Evolutionary conservation across 1,140 invertebrate genomes (phyloP).

Genomic region (Helicoverpa zea): DNA sequence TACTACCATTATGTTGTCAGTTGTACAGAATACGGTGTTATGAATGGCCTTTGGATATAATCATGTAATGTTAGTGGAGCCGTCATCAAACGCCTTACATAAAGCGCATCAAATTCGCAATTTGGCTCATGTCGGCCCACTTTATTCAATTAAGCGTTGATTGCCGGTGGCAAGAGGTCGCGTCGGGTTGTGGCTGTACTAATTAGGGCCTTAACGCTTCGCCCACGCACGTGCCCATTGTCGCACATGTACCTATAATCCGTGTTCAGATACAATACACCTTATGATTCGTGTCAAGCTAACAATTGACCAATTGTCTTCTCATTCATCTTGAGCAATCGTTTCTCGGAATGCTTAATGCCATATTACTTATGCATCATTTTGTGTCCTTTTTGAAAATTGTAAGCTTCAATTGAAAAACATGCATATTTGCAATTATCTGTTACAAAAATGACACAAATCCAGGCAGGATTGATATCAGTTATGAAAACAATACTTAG

Average conservation of each 20-base stretch:
- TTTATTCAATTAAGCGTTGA: conserved; percentile 82
- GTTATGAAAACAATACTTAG: conserved; percentile 25
- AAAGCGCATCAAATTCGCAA: conserved; percentile 70
- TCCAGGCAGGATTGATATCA: conserved; percentile 12
- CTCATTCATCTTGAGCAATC: conserved; percentile 24
- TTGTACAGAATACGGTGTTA: conserved; percentile 16
- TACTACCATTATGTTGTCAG: conserved; percentile 3
- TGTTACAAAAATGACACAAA: conserved; percentile 26
- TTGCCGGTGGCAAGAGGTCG: conserved; percentile 80
- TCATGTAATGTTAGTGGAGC: conserved; percentile 24
- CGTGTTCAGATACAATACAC: conserved; percentile 43
- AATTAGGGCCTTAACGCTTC: conserved; percentile 77
- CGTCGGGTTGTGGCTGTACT: conserved; percentile 77
- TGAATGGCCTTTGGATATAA: conserved; percentile 26
- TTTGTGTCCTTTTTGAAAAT: neutral
- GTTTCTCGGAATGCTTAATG: conserved; percentile 31
- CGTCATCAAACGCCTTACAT: conserved; percentile 25
- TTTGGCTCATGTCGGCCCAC: conserved; percentile 71
- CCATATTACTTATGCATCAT: conserved; percentile 6
- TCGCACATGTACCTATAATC: conserved; percentile 57
- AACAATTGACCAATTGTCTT: conserved; percentile 43
- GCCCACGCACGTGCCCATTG: conserved; percentile 74
- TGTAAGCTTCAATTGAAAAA: neutral
- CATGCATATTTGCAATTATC: conserved; percentile 2
- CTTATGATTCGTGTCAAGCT: conserved; percentile 53